These are phyloP conservation scores for Otolemur garnettii DNA, from an alignment of 2,113 vertebrate genomes.

Conservation along the genomic window DNA sequence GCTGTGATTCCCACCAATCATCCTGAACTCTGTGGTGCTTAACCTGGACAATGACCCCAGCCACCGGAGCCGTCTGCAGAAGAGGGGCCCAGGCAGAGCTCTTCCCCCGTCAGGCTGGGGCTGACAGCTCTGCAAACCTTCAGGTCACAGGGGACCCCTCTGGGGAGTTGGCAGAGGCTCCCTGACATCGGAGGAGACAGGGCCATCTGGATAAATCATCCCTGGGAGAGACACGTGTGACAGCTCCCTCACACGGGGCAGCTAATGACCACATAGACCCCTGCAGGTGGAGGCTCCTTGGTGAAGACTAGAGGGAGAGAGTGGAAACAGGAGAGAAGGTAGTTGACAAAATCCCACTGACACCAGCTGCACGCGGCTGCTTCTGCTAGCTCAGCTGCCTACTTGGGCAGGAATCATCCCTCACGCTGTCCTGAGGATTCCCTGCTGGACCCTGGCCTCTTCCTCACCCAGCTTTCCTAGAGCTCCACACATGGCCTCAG, in stretches of 20 bases:
- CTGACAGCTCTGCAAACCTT: background rate
- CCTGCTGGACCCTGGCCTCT: background rate
- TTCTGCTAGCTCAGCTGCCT: rapidly evolving
- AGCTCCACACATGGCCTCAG: no score
- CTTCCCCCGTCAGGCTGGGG: background rate
- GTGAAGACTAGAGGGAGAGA: background rate
- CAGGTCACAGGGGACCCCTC: background rate
- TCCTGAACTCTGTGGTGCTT: rapidly evolving
- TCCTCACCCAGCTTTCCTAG: background rate
- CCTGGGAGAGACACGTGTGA: rapidly evolving
- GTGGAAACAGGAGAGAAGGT: rapidly evolving
- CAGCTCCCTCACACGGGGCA: rapidly evolving
- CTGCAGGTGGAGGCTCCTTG: background rate
- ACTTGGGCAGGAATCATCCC: rapidly evolving
- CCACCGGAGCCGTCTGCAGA: no score
- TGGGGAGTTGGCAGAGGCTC: background rate
- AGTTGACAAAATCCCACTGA: rapidly evolving
- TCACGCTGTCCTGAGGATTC: rapidly evolving
- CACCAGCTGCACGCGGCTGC: rapidly evolving
- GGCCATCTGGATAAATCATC: rapidly evolving
- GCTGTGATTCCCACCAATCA: no score
- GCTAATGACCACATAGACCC: background rate
- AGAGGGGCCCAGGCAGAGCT: rapidly evolving
- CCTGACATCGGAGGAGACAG: background rate
- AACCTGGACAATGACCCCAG: rapidly evolving